Conservation (phyloP, 2,888 invertebrate species). For the Agriopis aurantiaria region DNA sequence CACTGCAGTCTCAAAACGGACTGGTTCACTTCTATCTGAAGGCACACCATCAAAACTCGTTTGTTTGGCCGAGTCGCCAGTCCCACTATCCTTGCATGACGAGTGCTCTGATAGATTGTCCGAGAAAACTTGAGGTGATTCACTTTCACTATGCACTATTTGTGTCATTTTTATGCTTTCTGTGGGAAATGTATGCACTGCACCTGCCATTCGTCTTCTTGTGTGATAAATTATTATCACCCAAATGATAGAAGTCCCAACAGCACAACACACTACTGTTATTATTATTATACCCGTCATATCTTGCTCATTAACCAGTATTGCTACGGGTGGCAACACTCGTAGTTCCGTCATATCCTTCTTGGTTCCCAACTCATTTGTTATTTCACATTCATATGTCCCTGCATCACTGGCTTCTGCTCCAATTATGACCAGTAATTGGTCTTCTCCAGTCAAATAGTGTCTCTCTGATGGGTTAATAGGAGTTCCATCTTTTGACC, state of each 20-base stretch:
- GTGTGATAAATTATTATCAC: slow-evolving; percentile 96
- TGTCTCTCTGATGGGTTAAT: slow-evolving; percentile 92
- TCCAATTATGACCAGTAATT: slow-evolving; percentile 94
- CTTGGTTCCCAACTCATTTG: slow-evolving; percentile 93
- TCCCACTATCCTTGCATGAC: slow-evolving; percentile 93
- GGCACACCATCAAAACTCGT: slow-evolving; percentile 88
- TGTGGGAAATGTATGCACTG: slow-evolving; percentile 78
- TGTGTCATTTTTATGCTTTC: slow-evolving; percentile 83
- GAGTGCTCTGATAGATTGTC: slow-evolving; percentile 92
- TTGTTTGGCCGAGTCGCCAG: slow-evolving; percentile 92
- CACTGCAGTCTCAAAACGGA: slow-evolving; percentile 78
- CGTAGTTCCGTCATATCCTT: slow-evolving; percentile 90
- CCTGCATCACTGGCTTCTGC: slow-evolving; percentile 93
- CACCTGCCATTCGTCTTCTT: slow-evolving; percentile 88
- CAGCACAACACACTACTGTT: slow-evolving; percentile 95
- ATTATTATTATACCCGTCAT: slow-evolving; percentile 96
- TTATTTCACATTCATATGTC: slow-evolving; percentile 95
- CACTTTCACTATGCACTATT: slow-evolving; percentile 83
- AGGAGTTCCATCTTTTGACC: slow-evolving; percentile 94
- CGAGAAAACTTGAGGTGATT: slow-evolving; percentile 81
- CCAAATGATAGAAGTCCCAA: slow-evolving; percentile 96
- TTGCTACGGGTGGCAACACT: slow-evolving; percentile 88
- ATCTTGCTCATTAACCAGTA: slow-evolving; percentile 89
- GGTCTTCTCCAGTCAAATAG: slow-evolving; percentile 95
- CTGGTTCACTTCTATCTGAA: slow-evolving; percentile 77